Evolutionary conservation across 1,140 invertebrate species (phyloP).

Genomic region (Dreissena polymorpha): DNA sequence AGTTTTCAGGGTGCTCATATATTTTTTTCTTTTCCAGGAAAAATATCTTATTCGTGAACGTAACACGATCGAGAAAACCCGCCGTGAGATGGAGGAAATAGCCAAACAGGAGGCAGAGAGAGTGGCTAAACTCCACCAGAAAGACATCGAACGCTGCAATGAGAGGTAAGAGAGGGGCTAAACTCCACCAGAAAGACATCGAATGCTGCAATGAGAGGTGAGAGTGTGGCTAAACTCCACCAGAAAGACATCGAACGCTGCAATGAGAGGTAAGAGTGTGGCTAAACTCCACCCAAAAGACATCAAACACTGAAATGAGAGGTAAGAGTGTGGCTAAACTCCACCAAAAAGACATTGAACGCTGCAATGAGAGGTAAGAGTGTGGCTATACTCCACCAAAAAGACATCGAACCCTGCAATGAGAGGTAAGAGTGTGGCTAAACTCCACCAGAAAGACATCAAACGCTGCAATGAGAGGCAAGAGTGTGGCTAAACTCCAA

Average conservation of each 20-base stretch:
- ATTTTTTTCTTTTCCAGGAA: conserved; percentile 64
- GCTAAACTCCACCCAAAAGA: conserved; percentile 67
- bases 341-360: conserved; percentile 68
- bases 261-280: conserved; percentile 63
- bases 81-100: conserved; percentile 68
- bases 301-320: conserved; percentile 67
- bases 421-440: conserved; percentile 68
- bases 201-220: conserved; percentile 70
- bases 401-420: conserved; percentile 68
- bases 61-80: conserved; percentile 69
- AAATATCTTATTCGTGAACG: conserved; percentile 69
- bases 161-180: conserved; percentile 62
- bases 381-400: conserved; percentile 65
- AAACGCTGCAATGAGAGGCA: conserved; percentile 69
- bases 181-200: conserved; percentile 67
- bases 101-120: conserved; percentile 68
- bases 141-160: conserved; percentile 68
- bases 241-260: conserved; percentile 67
- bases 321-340: conserved; percentile 61
- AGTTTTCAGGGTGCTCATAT: no score
- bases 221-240: conserved; percentile 59
- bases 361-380: conserved; percentile 68
- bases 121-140: conserved; percentile 66
- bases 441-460: conserved; percentile 67
- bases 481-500: conserved; percentile 65